Percentiles rank a stretch among this genome's conserved stretches.
phyloP scores from a whole-genome alignment of 1,140 invertebrate genomes.

The Vanessa atalanta region DNA sequence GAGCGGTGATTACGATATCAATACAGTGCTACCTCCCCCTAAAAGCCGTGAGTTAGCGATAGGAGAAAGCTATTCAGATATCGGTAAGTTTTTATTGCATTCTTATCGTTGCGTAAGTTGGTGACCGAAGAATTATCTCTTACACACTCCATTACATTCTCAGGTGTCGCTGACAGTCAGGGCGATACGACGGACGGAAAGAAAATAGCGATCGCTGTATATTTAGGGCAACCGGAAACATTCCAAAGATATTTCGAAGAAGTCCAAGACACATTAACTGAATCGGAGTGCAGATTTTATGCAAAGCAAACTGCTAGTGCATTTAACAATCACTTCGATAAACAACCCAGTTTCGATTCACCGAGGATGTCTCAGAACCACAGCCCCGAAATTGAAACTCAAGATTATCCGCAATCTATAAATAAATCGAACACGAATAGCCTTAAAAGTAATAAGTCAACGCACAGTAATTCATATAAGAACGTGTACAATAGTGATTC shows the following conservation, averaged over 20 bases:
- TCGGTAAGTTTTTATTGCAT: constrained; percentile 67
- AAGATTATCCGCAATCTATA: constrained; percentile 74
- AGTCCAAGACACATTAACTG: constrained; percentile 81
- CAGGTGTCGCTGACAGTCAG: constrained; percentile 83
- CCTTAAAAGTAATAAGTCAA: constrained; percentile 82
- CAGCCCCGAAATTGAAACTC: constrained; percentile 73
- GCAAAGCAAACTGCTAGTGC: constrained; percentile 74
- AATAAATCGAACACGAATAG: constrained; percentile 80
- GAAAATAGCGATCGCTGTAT: constrained; percentile 90
- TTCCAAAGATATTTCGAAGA: constrained; percentile 87
- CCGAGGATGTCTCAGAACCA: constrained; percentile 77
- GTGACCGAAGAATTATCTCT: constrained; percentile 2
- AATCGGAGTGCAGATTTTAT: constrained; percentile 81
- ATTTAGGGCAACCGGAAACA: constrained; percentile 89
- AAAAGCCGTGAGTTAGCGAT: constrained; percentile 78
- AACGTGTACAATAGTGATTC: constrained; percentile 79
- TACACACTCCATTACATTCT: constrained; percentile 37
- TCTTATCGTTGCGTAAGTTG: constrained; percentile 18
- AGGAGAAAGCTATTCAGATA: constrained; percentile 80
- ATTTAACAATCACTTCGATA: constrained; percentile 77
- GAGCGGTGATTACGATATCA: constrained; percentile 78
- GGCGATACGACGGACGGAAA: constrained; percentile 91
- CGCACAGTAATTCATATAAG: constrained; percentile 80
- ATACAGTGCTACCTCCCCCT: constrained; percentile 75
- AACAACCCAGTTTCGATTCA: constrained; percentile 81